Evolutionary conservation across 2,888 invertebrate species (phyloP).

Genomic region (Aphelenchoides bicaudatus): DNA sequence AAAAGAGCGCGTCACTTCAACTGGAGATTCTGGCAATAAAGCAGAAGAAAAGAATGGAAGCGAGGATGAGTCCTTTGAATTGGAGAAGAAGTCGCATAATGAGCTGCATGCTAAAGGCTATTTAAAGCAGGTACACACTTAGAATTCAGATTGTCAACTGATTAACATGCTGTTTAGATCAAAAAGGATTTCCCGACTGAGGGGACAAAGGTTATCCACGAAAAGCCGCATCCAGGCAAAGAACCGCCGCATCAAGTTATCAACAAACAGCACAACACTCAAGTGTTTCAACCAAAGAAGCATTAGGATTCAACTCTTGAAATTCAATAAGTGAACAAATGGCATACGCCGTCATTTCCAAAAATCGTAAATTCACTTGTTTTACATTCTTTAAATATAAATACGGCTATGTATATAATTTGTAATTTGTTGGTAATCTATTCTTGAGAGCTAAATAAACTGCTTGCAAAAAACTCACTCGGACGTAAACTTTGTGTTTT

Average conservation of each 20-base stretch:
- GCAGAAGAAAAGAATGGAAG: neutral
- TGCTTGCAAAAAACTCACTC: neutral
- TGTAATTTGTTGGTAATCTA: slow-evolving; percentile 7
- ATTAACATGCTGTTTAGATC: neutral
- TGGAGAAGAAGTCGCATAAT: neutral
- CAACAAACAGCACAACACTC: neutral
- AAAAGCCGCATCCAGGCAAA: slow-evolving; percentile 12
- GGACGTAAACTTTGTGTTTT: neutral
- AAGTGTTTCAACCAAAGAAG: neutral
- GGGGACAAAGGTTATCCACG: neutral
- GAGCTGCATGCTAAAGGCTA: neutral
- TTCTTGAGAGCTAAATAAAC: neutral
- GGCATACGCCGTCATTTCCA: neutral
- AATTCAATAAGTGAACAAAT: too few relatives aligned
- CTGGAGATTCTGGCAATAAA: neutral
- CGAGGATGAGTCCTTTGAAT: neutral
- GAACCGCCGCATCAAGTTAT: neutral
- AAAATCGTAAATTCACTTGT: neutral
- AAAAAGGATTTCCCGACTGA: neutral
- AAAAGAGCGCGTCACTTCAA: slow-evolving; percentile 21
- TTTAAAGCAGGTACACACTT: slow-evolving; percentile 2
- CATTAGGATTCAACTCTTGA: neutral
- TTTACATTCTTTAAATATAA: too few relatives aligned
- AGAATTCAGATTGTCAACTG: neutral
- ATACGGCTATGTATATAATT: neutral